Base-by-base conservation (phyloP, 2,113 vertebrate genomes). In the Ascaphus truei region DNA sequence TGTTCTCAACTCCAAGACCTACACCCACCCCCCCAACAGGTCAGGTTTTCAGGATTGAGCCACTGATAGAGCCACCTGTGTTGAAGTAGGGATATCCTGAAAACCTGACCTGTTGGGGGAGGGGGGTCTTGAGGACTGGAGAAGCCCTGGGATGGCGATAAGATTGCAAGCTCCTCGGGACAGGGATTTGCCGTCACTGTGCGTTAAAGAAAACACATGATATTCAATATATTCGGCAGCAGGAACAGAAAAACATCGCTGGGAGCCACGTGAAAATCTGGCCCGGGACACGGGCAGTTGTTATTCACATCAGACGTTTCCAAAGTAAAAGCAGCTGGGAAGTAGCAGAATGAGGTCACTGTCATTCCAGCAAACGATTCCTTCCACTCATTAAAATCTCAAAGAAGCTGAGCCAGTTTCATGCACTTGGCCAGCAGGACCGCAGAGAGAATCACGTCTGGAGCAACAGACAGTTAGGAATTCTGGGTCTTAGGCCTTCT, bases 321-420 rank as follows among this genome's bases (percentile, higher is more conserved):
- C 16, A 56, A 41, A 68, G 20, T 16, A 48, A 22, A 68, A 68
- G 15, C 53, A 68, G 64, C 64, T 57, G 53, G 63, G 41, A 58
- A 12, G 18, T 18, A 11, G 43, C 18, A 33, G 23, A 27, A 16
- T 25, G 37, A 48, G 31, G 26, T 48, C 39, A 33, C 15, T 7
- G 16, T n/a, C 62, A 48, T 30, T 36, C 26, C 8, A 16, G n/a
- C 37, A 25, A 56, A 47, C 7, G 25, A 47, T 68, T 47, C 39
- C 57, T 47, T 34, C 64, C 22, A 16, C 52, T 56, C 51, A 25
- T 39, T 39, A 39, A 41, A 43, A 43, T 66, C 50, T n/a, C n/a
- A 56, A 31, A 31, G 16, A n/a, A 25, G 29, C 16, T 23, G 8
- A 5, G 52, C 41, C 43, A 27, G 22, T 30, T 18, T 6, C 2